Base-by-base conservation (phyloP, 2,797 vertebrate species). In the Xenops minutus region DNA sequence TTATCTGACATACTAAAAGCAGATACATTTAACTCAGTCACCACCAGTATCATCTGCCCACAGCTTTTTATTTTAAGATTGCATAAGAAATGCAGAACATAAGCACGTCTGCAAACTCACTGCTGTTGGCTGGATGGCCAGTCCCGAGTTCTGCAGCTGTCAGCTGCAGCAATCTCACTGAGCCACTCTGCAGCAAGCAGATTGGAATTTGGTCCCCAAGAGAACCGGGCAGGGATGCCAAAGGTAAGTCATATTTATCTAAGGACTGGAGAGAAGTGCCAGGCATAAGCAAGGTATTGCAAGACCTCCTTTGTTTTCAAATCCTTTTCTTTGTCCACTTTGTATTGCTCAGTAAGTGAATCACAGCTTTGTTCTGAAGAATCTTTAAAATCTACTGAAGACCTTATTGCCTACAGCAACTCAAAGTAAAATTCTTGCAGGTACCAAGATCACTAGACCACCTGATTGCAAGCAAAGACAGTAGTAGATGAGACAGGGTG, bases 91-190 rank as follows among this genome's bases (percentile, higher is more conserved):
- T 20, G n/a, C 19, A 71, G 61, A 87, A 41, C 43, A 34, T 13
- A 22, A 78, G 55, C 75, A 73, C 3, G 44, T 63, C 81, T 95
- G 95, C 93, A 95, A 59, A 83, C 89, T 94, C 91, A 88, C 68
- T 89, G 88, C 81, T 93, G 59, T 17, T 94, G 93, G 87, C 91
- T 93, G n/a, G 9, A 74, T 22, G 83, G 89, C 85, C 89, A 59
- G 79, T n/a, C n/a, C 62, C 0, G 17, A 63, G 80, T n/a, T 62
- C 80, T 88, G 93, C 93, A 96, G 94, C 92, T 96, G 88, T 76
- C 92, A 92, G 83, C 94, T 95, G 94, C 93, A 88, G 95, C 85
- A 88, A 62, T 51, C 85, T 48, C 48, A 66, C 64, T 55, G 54
- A 85, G 62, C 52, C 91, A 71, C 77, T 23, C 89, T 89, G 90